Evolutionary conservation across 2,888 invertebrate species (phyloP), one percentile per base, ranked within the genome.

Genomic region (Himalopsyche kuldschensis): DNA sequence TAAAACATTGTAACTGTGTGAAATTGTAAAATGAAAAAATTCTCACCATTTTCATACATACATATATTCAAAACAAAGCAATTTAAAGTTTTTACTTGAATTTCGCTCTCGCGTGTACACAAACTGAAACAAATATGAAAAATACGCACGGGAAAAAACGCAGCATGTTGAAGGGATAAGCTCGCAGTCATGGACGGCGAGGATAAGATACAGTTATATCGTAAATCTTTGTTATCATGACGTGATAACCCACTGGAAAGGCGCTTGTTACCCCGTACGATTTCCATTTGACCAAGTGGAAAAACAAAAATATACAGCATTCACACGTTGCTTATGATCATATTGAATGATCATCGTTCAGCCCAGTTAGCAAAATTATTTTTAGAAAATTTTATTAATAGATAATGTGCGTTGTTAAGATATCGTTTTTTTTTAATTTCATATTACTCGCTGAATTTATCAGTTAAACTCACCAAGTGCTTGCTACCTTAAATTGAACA

Each of bases 161-260:
- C 69, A 30, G 69, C 69, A 24, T 69, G 69, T 69, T 69, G 24
- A 69, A 27, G 27, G 69, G 69, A 69, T 69, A 69, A 69, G 69
- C 30, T 69, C 30, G 30, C 69, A 69, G 20, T 30, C 69, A 69
- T 69, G 69, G 69, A 69, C 69, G 69, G 30, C 27, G 27, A 69
- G 20, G 55, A 55, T 3, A 55, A 69, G 69, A 69, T 69, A 69
- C 69, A 69, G 78, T 55, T 41, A 63, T 80, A 41, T 79, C 78
- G 79, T 85, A 85, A 85, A 85, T 85, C 85, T 84, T 84, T 75
- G 85, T 85, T 85, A 82, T 82, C 81, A 82, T 82, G 85, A 84
- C 85, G 75, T 78, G 82, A 84, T 84, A 85, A 85, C 84, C 84
- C 84, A 84, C 78, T 84, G 82, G 35, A 82, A 84, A 79, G 83